A percentile compares a stretch with the other conserved stretches of the same genome.
These are phyloP conservation scores for Penaeus japonicus DNA, from an alignment of 1,140 invertebrate species.

Conservation along the genomic window DNA sequence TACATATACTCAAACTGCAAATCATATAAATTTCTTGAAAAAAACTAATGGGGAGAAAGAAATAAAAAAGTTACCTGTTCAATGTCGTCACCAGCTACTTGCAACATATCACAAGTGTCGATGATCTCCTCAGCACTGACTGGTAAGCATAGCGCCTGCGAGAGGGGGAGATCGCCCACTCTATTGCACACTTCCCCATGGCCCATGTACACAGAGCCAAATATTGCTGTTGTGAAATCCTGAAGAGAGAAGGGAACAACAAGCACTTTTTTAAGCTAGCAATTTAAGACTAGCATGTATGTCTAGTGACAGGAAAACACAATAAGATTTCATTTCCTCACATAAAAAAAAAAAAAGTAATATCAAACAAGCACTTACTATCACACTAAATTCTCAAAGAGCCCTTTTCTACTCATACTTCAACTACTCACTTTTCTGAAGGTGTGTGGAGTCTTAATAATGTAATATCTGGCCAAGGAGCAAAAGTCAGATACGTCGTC, in stretches of 20 bases:
- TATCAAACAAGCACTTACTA: neutral
- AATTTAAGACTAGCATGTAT: too few relatives aligned
- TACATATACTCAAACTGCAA: too few relatives aligned
- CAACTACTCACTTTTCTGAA: conserved; percentile 76
- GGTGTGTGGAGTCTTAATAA: conserved; percentile 88
- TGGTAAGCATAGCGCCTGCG: conserved; percentile 91
- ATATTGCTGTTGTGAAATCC: conserved; percentile 61
- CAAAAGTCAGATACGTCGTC: conserved; percentile 98
- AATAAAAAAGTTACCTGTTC: conserved; percentile 49
- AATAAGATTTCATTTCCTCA: too few relatives aligned
- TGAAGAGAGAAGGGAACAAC: conserved; percentile 31
- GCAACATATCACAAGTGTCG: conserved; percentile 55
- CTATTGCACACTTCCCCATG: conserved; percentile 26
- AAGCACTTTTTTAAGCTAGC: conserved; percentile 4
- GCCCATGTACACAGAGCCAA: conserved; percentile 63
- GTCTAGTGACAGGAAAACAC: too few relatives aligned
- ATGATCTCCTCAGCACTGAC: conserved; percentile 88
- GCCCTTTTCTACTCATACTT: neutral
- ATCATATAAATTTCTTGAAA: neutral
- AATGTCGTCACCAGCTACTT: conserved; percentile 50
- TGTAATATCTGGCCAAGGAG: conserved; percentile 93
- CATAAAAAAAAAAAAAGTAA: too few relatives aligned
- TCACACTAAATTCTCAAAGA: neutral
- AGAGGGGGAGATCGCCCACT: conserved; percentile 65
- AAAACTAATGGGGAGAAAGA: neutral